Base-by-base conservation (phyloP, 1,140 invertebrate genomes). In the Ostrea denselamellosa region DNA sequence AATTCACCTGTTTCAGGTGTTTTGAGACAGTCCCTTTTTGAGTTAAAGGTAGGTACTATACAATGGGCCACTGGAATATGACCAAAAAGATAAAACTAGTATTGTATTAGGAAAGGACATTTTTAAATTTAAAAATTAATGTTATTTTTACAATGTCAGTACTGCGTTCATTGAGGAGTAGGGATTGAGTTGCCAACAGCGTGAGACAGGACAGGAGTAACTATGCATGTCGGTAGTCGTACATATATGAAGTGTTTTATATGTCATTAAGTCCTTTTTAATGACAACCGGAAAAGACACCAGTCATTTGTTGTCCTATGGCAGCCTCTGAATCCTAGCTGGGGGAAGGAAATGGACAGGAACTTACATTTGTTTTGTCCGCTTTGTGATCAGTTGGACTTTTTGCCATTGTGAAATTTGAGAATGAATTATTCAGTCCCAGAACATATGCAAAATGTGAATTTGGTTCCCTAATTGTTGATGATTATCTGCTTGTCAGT, bases 41-140 rank as follows among this genome's bases (percentile, higher is more conserved):
- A 77, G 9, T 77, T 34, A 77, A 77, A 77, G 68, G 68, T 77
- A 77, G 68, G 68, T 77, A 77, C 68, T 77, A 8, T 77, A 77
- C 25, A 77, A 28, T 77, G 68, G 12, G 28, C 22, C 28, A 25
- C 68, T 77, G 68, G 68, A 77, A 34, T 77, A 77, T 77, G 22
- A 34, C 28, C 68, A 77, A 77, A 77, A 62, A 77, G 28, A 77
- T 34, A 77, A 28, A 28, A 34, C 68, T 62, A 62, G 56, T 62
- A 62, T 62, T 62, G 56, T 62, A 62, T 12, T 25, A 25, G 68
- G 68, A 77, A 77, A 25, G 68, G 68, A 77, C 68, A 28, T 77
- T 77, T 28, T 28, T 28, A 71, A 71, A 77, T 19, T 44, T 44
- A 44, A 44, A 44, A 62, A 62, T 17, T 62, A 62, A 17, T 19